Conservation (phyloP, 2,797 vertebrate species). For the Tiaroga cobitis region DNA sequence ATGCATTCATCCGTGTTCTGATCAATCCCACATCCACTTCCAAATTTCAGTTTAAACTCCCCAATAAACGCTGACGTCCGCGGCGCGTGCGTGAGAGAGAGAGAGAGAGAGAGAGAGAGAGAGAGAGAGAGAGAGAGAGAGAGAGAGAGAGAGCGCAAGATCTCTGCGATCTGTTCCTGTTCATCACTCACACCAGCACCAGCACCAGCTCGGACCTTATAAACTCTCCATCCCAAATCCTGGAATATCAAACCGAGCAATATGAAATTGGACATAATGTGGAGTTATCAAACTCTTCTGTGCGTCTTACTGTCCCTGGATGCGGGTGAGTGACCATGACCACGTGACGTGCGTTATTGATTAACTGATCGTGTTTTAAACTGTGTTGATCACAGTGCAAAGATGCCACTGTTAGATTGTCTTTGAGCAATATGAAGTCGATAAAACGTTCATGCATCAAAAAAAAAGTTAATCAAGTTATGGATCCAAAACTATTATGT, state of each 20-base stretch:
- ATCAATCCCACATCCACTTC: slow-evolving; percentile 14
- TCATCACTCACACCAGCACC: slow-evolving; percentile 11
- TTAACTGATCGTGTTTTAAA: neutral
- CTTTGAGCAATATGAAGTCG: neutral
- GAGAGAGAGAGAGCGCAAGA: neutral
- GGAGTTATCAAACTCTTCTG: slow-evolving; percentile 83
- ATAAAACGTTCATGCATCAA: neutral
- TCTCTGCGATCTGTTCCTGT: slow-evolving; percentile 76
- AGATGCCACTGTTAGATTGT: neutral
- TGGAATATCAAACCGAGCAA: slow-evolving; percentile 57
- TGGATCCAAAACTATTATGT: neutral
- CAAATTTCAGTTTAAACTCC: neutral
- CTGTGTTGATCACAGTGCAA: neutral
- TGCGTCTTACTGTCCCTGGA: slow-evolving; percentile 69
- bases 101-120: neutral
- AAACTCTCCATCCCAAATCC: slow-evolving; percentile 62
- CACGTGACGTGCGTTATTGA: neutral
- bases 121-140: neutral
- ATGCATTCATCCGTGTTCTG: slow-evolving; percentile 22
- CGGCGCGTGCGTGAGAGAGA: neutral
- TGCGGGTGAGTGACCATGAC: slow-evolving; percentile 70
- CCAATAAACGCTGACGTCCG: slow-evolving; percentile 3
- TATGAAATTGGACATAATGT: slow-evolving; percentile 78
- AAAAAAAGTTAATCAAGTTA: neutral
- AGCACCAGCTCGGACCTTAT: slow-evolving; percentile 75